Conservation (phyloP, 2,797 vertebrate species). For the Diglossa cyanea region DNA sequence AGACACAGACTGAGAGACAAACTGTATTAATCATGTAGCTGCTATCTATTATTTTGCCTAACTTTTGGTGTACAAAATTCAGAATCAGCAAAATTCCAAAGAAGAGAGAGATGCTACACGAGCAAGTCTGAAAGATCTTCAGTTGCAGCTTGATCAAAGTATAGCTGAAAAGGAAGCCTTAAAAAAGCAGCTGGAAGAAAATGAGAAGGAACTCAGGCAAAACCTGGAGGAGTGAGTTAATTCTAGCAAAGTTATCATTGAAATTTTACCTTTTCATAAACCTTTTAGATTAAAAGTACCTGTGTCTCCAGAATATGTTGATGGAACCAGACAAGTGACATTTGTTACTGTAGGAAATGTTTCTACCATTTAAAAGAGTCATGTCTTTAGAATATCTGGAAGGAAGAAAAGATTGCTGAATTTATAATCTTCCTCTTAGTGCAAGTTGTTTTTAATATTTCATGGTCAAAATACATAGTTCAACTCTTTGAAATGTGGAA, state of each 20-base stretch:
- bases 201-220: conserved; percentile 85
- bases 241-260: neutral
- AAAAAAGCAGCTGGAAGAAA: conserved; percentile 81
- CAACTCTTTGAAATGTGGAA: neutral
- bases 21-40: neutral
- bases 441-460: neutral
- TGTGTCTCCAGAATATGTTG: neutral
- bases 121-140: conserved; percentile 79
- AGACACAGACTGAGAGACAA: neutral
- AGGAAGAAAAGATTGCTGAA: neutral
- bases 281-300: neutral
- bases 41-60: neutral
- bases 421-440: neutral
- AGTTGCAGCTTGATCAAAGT: conserved; percentile 76
- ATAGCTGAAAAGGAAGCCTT: conserved; percentile 78
- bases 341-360: neutral
- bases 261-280: neutral
- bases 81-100: conserved; percentile 79
- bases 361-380: neutral
- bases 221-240: conserved; percentile 91
- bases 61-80: conserved; percentile 9
- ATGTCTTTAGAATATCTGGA: neutral
- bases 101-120: conserved; percentile 76
- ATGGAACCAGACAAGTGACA: neutral
- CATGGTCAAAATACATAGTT: neutral